phyloP scores from a whole-genome alignment of 2,888 invertebrate genomes.

The Busseola fusca region DNA sequence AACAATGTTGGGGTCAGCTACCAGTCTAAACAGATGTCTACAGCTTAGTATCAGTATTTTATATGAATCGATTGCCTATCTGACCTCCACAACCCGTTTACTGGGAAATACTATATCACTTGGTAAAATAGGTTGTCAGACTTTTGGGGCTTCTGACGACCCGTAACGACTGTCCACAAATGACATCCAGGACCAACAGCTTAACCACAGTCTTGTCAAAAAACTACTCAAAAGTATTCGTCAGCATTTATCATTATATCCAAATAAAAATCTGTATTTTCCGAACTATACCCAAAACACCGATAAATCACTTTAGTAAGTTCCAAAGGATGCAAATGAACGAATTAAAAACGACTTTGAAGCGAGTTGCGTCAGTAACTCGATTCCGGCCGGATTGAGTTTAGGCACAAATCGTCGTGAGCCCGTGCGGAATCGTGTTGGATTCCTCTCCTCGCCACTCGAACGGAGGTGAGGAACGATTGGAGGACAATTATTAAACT shows the following conservation, averaged over 20 bases:
- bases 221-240: neutral
- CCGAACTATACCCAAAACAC: slow-evolving; percentile 6
- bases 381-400: slow-evolving; percentile 60
- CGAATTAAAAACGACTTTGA: slow-evolving; percentile 52
- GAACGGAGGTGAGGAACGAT: slow-evolving; percentile 45
- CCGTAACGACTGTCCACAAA: no score
- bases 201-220: neutral
- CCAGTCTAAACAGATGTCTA: no score
- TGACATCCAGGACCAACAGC: no score
- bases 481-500: slow-evolving; percentile 56
- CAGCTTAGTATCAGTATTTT: no score
- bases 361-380: slow-evolving; percentile 54
- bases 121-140: no score
- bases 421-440: slow-evolving; percentile 53
- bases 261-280: neutral
- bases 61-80: no score
- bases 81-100: no score
- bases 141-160: no score
- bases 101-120: no score
- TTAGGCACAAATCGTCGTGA: slow-evolving; percentile 64
- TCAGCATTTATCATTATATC: no score
- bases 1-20: no score
- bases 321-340: slow-evolving; percentile 40
- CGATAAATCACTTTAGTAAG: slow-evolving; percentile 36
- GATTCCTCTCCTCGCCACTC: slow-evolving; percentile 34